These are phyloP conservation scores for Drosophila parabipectinata DNA, from an alignment of 1,140 invertebrate genomes.

Conservation along the genomic window DNA sequence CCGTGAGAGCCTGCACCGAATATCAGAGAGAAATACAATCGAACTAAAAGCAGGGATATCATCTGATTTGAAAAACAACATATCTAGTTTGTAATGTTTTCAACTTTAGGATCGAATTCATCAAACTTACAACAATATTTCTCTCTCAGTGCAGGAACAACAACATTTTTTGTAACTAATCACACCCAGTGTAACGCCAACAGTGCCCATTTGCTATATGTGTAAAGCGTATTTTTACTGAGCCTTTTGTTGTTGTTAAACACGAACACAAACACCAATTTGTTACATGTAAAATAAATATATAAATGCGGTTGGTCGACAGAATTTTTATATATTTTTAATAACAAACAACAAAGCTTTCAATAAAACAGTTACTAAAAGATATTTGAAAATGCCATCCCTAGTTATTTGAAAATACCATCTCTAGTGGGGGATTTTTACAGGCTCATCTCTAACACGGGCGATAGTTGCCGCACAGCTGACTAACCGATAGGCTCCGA, in stretches of 20 bases:
- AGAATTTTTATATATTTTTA: neutral
- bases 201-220: constrained; percentile 71
- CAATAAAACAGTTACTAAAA: neutral
- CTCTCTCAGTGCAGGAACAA: neutral
- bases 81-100: too few relatives aligned
- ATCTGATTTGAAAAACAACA: too few relatives aligned
- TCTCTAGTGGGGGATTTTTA: neutral
- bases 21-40: neutral
- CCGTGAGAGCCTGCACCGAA: neutral
- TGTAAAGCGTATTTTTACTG: constrained; percentile 43
- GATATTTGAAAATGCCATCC: too few relatives aligned
- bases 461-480: constrained; percentile 28
- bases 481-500: constrained; percentile 12
- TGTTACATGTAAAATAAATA: constrained; percentile 52
- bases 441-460: neutral
- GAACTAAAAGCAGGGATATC: neutral
- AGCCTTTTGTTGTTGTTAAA: constrained; percentile 46
- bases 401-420: neutral
- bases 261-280: constrained; percentile 32
- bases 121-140: neutral
- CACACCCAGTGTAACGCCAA: constrained; percentile 47
- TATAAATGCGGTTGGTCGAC: neutral
- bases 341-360: neutral
- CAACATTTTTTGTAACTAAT: neutral
- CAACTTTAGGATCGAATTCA: too few relatives aligned